Evolutionary conservation across 53 echinoderm and acorn worm species (phyloP).

Genomic region (Patiria pectinifera): DNA sequence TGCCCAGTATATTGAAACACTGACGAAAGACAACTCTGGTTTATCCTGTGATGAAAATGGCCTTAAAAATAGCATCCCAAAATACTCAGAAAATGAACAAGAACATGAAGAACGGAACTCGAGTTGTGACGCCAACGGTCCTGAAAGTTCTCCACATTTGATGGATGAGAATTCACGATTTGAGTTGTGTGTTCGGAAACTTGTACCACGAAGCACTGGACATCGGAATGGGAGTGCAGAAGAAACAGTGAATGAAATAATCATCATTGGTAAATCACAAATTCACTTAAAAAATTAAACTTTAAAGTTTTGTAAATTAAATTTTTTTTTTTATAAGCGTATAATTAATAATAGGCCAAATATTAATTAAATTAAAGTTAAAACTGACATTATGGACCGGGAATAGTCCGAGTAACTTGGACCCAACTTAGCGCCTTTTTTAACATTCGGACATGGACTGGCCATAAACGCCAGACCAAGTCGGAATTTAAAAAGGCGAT

Average conservation of each 20-base stretch:
- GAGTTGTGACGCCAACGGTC: neutral
- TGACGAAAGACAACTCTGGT: neutral
- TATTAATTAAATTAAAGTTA: too few relatives aligned
- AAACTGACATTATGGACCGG: too few relatives aligned
- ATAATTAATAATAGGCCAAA: too few relatives aligned
- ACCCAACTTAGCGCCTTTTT: too few relatives aligned
- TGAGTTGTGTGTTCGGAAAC: slow-evolving; percentile 67
- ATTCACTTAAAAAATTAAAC: neutral
- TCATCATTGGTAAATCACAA: slow-evolving; percentile 69
- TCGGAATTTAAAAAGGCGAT: too few relatives aligned
- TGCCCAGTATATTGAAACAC: neutral
- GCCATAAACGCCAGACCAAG: too few relatives aligned
- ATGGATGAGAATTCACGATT: slow-evolving; percentile 19
- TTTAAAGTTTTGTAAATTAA: too few relatives aligned
- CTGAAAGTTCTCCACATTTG: neutral
- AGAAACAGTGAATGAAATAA: slow-evolving; percentile 63
- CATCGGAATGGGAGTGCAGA: slow-evolving; percentile 18
- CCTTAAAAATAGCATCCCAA: neutral
- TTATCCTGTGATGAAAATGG: neutral
- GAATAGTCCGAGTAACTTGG: too few relatives aligned
- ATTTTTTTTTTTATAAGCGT: too few relatives aligned
- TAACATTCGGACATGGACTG: too few relatives aligned
- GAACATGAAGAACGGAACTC: neutral
- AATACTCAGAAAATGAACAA: neutral
- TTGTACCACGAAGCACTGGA: slow-evolving; percentile 63